These are phyloP conservation scores for Sitophilus oryzae DNA, from an alignment of 1,140 invertebrate genomes.

Conservation along the genomic window DNA sequence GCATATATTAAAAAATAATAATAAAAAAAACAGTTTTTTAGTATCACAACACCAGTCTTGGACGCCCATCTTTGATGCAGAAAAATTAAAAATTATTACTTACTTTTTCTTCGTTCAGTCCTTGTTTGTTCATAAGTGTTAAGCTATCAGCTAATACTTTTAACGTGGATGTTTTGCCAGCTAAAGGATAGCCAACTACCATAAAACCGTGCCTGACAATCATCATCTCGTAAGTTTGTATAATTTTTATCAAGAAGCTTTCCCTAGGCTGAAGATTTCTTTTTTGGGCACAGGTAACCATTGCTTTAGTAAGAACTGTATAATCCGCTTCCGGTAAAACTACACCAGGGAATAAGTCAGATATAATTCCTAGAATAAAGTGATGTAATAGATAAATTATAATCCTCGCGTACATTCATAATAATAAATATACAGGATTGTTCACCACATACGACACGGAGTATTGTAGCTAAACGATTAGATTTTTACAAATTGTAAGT, in stretches of 20 bases:
- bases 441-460: too few relatives aligned
- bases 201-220: conserved; percentile 81
- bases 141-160: conserved; percentile 66
- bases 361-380: conserved; percentile 59
- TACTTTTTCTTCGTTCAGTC: conserved; percentile 15
- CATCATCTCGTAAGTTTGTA: conserved; percentile 77
- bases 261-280: conserved; percentile 69
- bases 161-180: conserved; percentile 62
- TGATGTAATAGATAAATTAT: too few relatives aligned
- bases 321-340: conserved; percentile 70
- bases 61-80: background rate
- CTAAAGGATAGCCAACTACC: conserved; percentile 70
- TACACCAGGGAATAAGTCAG: conserved; percentile 83
- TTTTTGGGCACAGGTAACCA: conserved; percentile 48
- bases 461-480: too few relatives aligned
- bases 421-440: too few relatives aligned
- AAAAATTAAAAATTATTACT: background rate
- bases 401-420: too few relatives aligned
- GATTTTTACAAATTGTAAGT: too few relatives aligned
- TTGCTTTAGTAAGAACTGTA: conserved; percentile 53
- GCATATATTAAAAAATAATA: too few relatives aligned
- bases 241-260: conserved; percentile 66
- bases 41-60: background rate
- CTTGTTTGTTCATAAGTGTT: conserved; percentile 53
- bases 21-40: background rate